phyloP scores from a whole-genome alignment of 2,797 vertebrate species.

The Cossypha caffra region DNA sequence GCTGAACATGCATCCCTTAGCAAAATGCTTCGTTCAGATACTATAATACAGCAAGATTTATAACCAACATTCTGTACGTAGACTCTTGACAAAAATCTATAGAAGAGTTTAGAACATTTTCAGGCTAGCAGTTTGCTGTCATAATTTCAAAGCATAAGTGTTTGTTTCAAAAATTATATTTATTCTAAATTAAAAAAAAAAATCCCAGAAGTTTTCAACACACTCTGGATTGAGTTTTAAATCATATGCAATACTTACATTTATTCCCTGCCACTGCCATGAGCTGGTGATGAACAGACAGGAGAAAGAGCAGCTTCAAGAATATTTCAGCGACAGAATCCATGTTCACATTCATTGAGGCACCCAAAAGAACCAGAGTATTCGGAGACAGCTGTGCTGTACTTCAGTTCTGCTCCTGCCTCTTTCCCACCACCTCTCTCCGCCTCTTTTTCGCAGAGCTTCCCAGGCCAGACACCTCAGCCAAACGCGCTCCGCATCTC shows the following conservation, averaged over 20 bases:
- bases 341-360: slow-evolving; percentile 72
- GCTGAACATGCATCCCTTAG: not conserved
- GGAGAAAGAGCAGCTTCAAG: slow-evolving; percentile 69
- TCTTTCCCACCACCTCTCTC: not conserved
- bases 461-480: slow-evolving; percentile 52
- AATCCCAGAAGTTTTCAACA: slow-evolving; percentile 63
- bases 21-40: slow-evolving; percentile 50
- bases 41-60: slow-evolving; percentile 20
- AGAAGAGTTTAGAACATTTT: slow-evolving; percentile 9
- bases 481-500: not conserved
- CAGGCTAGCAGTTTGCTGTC: not conserved
- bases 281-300: slow-evolving; percentile 47
- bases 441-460: not conserved
- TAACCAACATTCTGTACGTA: not conserved
- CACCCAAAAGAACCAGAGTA: slow-evolving; percentile 41
- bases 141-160: not conserved
- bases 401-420: slow-evolving; percentile 31
- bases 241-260: slow-evolving; percentile 74
- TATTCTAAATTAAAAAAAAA: not conserved
- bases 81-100: not conserved
- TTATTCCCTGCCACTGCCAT: slow-evolving; percentile 60
- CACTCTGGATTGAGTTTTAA: slow-evolving; percentile 54
- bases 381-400: slow-evolving; percentile 23
- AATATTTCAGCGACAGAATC: slow-evolving; percentile 73
- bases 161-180: not conserved